Base-by-base conservation (phyloP, 1,140 invertebrate species). In the Drosophila melanogaster region DNA sequence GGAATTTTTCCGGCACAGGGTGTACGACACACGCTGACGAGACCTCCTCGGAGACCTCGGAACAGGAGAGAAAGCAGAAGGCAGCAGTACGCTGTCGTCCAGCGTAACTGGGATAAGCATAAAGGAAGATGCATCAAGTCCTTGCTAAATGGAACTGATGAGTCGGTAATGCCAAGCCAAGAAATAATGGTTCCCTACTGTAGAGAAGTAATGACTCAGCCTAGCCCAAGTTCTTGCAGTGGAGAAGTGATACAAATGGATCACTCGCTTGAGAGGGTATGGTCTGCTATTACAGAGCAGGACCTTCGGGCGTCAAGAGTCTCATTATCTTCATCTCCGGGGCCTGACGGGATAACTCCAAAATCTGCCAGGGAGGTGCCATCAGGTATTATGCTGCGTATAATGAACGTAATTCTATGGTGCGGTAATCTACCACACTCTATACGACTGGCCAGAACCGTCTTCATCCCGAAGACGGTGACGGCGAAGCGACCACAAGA, bases 341-440 rank as follows among this genome's bases (percentile, higher is more conserved):
- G 56, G 11, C 57, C 56, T 10, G 65, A 70, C 17, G 50, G 65
- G 26, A 43, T 40, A 30, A 15, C 65, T 43, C 35, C 57, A 15
- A 61, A 30, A 50, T 22, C 37, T 38, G 49, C 24, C 19, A 43
- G 35, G 40, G 61, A 17, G 46, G 55, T 75, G 35, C 46, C 58
- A 14, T 38, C 37, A 38, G 37, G 37, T n/a, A 14, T 38, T 38
- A 38, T 38, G 37, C 37, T 38, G 6, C 37, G 14, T 14, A 64
- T 65, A 57, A 65, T 75, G 67, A 75, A 65, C 53, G 33, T 75
- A 14, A 65, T 65, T 22, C 30, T 65, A 10, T 76, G 54, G 60
- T 66, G 60, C 37, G 69, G 57, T 3, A 46, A 59, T 5, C 12
- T 72, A 41, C 53, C 53, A 3, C 8, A 12, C 40, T 46, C 12